phyloP scores from a whole-genome alignment of 2,797 vertebrate genomes.

The Halcyon chelicuti region DNA sequence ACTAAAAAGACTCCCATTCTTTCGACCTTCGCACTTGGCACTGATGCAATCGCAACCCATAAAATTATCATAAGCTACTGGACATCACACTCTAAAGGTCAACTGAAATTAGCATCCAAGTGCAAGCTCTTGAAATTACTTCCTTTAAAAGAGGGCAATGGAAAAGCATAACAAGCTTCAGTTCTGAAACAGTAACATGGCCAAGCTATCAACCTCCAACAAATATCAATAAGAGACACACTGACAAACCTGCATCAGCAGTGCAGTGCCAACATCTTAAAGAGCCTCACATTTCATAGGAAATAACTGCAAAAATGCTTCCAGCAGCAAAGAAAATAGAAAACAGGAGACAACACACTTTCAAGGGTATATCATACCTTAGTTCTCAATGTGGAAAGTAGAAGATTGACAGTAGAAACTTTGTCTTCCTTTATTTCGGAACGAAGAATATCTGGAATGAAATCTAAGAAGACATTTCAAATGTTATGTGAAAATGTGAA shows the following conservation, averaged over 20 bases:
- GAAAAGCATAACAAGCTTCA: background rate
- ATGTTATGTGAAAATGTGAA: constrained; percentile 6
- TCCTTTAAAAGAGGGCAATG: background rate
- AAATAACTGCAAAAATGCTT: constrained; percentile 1
- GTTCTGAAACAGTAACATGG: background rate
- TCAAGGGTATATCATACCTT: constrained; percentile 79
- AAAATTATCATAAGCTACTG: background rate
- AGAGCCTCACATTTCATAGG: background rate
- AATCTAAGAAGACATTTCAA: constrained; percentile 81
- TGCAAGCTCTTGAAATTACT: background rate
- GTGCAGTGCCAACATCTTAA: background rate
- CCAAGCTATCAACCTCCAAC: background rate
- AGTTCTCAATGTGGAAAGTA: constrained; percentile 89
- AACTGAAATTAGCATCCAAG: background rate
- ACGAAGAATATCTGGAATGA: constrained; percentile 89
- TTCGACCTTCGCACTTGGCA: background rate
- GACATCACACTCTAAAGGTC: background rate
- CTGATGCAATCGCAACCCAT: background rate
- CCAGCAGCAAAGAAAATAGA: background rate
- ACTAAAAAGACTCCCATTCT: background rate
- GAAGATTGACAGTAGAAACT: constrained; percentile 88
- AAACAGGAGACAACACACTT: background rate
- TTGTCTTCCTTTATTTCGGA: constrained; percentile 91
- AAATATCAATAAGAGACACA: background rate
- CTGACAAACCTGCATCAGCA: background rate